Evolutionary conservation across 2,888 invertebrate species (phyloP).

Genomic region (Cheilosia vernalis): DNA sequence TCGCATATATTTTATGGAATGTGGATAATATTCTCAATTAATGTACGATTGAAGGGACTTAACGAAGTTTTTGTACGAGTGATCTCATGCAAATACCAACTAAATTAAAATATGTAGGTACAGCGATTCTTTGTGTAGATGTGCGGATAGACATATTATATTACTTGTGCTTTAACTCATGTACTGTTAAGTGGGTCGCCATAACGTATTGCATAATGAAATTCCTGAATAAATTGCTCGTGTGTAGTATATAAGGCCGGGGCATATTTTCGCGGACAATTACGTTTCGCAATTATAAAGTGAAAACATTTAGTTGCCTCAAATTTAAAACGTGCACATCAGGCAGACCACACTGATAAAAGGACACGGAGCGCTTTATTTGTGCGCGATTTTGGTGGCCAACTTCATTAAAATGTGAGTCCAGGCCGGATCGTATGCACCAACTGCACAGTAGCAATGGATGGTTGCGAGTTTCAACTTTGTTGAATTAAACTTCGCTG

Average conservation of each 20-base stretch:
- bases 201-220: slow-evolving; percentile 49
- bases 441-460: not conserved
- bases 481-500: slow-evolving; percentile 34
- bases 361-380: slow-evolving; percentile 16
- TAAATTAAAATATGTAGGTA: slow-evolving; percentile 29
- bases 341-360: not conserved
- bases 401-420: slow-evolving; percentile 54
- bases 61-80: not conserved
- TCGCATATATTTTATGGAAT: too few relatives aligned
- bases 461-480: slow-evolving; percentile 7
- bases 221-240: slow-evolving; percentile 45
- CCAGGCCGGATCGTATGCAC: not conserved
- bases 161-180: not conserved
- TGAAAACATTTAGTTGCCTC: slow-evolving; percentile 41
- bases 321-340: slow-evolving; percentile 40
- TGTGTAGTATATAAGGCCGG: slow-evolving; percentile 12
- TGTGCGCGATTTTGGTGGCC: slow-evolving; percentile 31
- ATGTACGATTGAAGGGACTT: too few relatives aligned
- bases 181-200: slow-evolving; percentile 29
- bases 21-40: too few relatives aligned
- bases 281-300: slow-evolving; percentile 54
- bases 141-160: too few relatives aligned
- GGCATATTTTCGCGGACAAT: slow-evolving; percentile 55
- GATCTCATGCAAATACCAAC: slow-evolving; percentile 15
- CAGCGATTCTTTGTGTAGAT: not conserved